Conservation (phyloP, 2,113 vertebrate species). For the Tympanuchus pallidicinctus region DNA sequence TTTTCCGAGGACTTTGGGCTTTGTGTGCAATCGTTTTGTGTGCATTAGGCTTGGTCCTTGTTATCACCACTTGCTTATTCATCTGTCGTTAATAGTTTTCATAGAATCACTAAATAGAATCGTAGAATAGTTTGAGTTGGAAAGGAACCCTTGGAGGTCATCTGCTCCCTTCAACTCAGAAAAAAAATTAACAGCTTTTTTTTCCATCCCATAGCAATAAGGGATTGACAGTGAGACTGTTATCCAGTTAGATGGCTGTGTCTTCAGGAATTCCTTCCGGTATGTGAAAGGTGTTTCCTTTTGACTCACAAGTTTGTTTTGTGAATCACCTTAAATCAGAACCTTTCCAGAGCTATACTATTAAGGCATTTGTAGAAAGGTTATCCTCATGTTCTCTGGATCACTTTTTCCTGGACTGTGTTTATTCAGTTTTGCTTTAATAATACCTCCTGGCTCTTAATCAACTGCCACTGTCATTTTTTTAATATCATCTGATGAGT, state of each 20-base stretch:
- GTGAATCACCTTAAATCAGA: conserved; percentile 4
- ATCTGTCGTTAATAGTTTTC: neutral
- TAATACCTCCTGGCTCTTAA: neutral
- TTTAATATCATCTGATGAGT: neutral
- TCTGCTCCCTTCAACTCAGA: neutral
- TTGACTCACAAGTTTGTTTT: neutral
- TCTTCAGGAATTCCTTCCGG: neutral
- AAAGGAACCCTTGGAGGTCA: too few relatives aligned
- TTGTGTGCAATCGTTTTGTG: neutral
- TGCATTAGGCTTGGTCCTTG: neutral
- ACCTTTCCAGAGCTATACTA: neutral
- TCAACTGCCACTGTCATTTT: neutral
- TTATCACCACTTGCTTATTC: neutral
- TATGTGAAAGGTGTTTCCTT: neutral
- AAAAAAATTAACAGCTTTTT: neutral
- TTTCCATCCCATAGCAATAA: neutral
- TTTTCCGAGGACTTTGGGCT: neutral
- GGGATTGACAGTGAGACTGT: neutral
- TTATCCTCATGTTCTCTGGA: neutral
- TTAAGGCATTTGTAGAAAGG: neutral
- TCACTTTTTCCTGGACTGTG: neutral
- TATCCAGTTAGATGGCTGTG: neutral
- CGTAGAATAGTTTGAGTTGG: too few relatives aligned
- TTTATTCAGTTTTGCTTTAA: neutral
- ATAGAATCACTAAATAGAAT: neutral